phyloP scores from a whole-genome alignment of 64 coral and sea anemone species.

The Hydrozoanthus tunicans region DNA sequence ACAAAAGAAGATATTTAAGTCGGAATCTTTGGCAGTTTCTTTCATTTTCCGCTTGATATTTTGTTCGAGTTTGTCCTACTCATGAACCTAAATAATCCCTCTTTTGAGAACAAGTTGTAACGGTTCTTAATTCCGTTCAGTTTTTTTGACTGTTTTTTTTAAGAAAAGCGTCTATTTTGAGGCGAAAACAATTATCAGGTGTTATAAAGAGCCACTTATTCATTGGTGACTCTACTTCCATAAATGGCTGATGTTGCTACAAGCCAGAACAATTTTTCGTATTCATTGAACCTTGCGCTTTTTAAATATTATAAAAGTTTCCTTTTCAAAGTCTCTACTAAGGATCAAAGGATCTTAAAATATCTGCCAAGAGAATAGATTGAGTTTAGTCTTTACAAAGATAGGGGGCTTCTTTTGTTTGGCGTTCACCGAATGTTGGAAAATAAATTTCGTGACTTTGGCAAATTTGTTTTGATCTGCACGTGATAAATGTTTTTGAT shows the following conservation, averaged over 20 bases:
- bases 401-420: not conserved
- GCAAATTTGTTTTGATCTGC: constrained; percentile 44
- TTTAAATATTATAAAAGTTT: not conserved
- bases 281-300: not conserved
- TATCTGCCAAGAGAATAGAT: not conserved
- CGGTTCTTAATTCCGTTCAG: constrained; percentile 21
- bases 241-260: not conserved
- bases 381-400: not conserved
- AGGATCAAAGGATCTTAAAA: too few species aligned
- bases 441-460: constrained; percentile 46
- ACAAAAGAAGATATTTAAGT: not conserved
- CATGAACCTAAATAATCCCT: not conserved
- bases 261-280: constrained; percentile 3
- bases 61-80: not conserved
- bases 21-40: not conserved
- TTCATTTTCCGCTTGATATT: not conserved
- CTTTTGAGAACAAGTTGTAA: not conserved
- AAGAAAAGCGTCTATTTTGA: constrained; percentile 10
- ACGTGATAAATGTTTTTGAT: constrained; percentile 15
- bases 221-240: not conserved
- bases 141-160: not conserved
- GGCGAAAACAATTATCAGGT: constrained; percentile 30
- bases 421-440: too few species aligned
- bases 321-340: too few species aligned
- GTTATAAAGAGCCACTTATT: not conserved